Percentiles rank a stretch among this genome's conserved stretches.
Conservation (phyloP, 2,888 invertebrate species). For the Zaprionus lineosus region DNA sequence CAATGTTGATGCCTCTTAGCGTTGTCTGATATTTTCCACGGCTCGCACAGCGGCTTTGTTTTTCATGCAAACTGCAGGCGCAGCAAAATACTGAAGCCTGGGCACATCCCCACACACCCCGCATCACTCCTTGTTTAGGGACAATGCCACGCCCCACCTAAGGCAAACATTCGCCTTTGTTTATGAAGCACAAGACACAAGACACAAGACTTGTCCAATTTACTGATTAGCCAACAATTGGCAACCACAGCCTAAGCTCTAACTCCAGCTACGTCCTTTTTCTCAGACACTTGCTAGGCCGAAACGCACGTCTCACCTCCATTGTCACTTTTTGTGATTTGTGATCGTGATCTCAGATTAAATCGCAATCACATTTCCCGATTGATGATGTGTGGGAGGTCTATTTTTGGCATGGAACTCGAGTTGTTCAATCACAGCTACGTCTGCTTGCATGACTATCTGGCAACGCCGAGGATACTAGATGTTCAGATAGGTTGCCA, state of each 20-base stretch:
- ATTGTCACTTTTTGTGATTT: no score
- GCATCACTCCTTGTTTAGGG: not conserved
- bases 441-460: no score
- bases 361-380: no score
- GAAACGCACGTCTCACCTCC: no score
- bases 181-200: constrained; percentile 4
- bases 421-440: no score
- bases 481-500: no score
- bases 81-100: constrained; percentile 34
- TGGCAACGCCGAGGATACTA: no score
- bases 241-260: constrained; percentile 22
- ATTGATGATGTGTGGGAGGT: no score
- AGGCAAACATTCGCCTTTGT: constrained; percentile 17
- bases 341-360: no score
- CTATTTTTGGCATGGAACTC: no score
- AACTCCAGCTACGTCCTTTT: constrained; percentile 25
- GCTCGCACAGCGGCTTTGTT: constrained; percentile 28
- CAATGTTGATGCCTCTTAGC: constrained; percentile 26
- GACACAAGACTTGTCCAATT: constrained; percentile 29
- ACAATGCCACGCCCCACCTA: constrained; percentile 1
- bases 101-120: not conserved
- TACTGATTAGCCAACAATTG: constrained; percentile 44
- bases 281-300: no score
- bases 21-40: constrained; percentile 48
- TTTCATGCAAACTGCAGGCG: constrained; percentile 39